Evolutionary conservation across 2,797 vertebrate species (phyloP), one percentile per base, ranked within the genome.

Genomic region (Helarctos malayanus): DNA sequence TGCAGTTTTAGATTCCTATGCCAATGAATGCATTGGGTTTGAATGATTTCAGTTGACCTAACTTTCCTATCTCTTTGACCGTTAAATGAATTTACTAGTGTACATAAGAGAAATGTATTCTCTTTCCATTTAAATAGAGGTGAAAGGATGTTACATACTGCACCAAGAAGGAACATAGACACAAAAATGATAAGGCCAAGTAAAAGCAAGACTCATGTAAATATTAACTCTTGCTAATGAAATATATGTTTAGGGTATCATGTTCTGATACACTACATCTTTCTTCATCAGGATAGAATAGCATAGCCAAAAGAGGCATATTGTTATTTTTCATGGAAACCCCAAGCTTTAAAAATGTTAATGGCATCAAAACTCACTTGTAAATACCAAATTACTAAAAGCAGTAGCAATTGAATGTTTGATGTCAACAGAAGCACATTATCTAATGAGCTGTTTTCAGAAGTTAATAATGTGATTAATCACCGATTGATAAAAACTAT

Each of bases 381-480:
- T 85, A 97, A 97, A 97, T 95, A 96, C 90, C 71, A 38, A 97
- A 76, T 95, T 81, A 59, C 92, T 93, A 87, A 97, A 96, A 90
- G 80, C 71, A 93, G 47, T 21, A 27, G 92, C 95, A 98, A 95
- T 97, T 95, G 97, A 89, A 65, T 96, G 89, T 94, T 95, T 96
- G 97, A 95, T 96, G 95, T 97, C 97, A 98, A 96, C 90, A 97
- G 90, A 95, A 49, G 52, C 92, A 57, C 85, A 91, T 95, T 92
- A 84, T 73, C 97, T 97, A 97, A 95, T 97, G 94, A 97, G 93
- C 84, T 97, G 87, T 97, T 97, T 97, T 93, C 92, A 79, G 93
- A 96, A 94, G 90, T 95, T 97, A 98, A 96, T 97, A 96, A 97
- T 93, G 91, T 95, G 93, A 96, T 97, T 98, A 97, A 96, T 97